phyloP scores from a whole-genome alignment of 2,888 invertebrate species.

The Meta bourneti region DNA sequence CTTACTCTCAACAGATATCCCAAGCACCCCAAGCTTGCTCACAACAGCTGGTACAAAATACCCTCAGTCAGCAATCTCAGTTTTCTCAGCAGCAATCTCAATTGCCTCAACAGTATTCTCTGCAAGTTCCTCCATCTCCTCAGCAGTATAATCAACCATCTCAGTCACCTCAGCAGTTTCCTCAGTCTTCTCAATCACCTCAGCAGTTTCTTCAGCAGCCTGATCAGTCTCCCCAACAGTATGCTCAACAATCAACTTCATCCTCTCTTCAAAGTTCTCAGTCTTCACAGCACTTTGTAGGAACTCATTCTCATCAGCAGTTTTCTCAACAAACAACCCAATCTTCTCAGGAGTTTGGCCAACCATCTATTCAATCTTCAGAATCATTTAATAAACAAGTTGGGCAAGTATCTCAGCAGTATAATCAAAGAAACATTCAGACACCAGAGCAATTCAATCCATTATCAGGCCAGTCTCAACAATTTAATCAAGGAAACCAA shows the following conservation, averaged over 20 bases:
- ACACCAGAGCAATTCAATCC: conserved; percentile 30
- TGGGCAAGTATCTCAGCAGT: conserved; percentile 17
- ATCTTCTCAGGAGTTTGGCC: conserved; percentile 34
- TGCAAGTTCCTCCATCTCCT: conserved; percentile 1
- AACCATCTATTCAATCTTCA: conserved; percentile 28
- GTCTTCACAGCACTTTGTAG: conserved; percentile 35
- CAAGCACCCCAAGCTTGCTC: conserved; percentile 12
- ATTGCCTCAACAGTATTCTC: conserved; percentile 26
- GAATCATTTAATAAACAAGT: conserved; percentile 19
- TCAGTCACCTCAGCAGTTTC: conserved; percentile 59
- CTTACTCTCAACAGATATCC: conserved; percentile 40
- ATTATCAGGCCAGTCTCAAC: conserved; percentile 20
- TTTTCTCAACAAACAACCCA: conserved; percentile 51
- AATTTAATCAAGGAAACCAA: conserved; percentile 25
- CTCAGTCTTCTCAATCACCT: conserved; percentile 24
- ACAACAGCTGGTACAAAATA: conserved; percentile 10
- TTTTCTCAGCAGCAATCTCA: conserved; percentile 23
- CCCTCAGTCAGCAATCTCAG: conserved; percentile 26
- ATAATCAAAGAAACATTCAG: conserved; percentile 30
- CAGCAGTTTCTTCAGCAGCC: conserved; percentile 53
- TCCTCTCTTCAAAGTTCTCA: conserved; percentile 22
- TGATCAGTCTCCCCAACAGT: conserved; percentile 30
- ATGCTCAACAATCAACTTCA: conserved; percentile 9
- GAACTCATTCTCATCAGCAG: conserved; percentile 30
- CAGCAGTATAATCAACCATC: conserved; percentile 3